phyloP scores from a whole-genome alignment of 2,888 invertebrate genomes.

The Balanococcus diminutus region DNA sequence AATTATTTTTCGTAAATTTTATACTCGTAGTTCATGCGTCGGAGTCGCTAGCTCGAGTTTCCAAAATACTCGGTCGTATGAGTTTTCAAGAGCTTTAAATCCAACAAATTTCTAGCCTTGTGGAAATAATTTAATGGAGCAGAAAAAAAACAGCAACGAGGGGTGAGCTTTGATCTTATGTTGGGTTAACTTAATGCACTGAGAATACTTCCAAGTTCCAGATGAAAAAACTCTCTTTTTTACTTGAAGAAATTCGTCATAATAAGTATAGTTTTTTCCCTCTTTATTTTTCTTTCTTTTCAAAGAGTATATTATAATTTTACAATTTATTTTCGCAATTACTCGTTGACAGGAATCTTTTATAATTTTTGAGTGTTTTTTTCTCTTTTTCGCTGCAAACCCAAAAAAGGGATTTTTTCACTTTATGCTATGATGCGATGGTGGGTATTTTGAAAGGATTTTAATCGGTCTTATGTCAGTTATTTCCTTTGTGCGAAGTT shows the following conservation, averaged over 20 bases:
- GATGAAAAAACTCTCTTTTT: background rate
- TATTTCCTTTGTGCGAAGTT: background rate
- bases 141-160: background rate
- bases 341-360: background rate
- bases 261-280: background rate
- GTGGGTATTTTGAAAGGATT: background rate
- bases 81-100: background rate
- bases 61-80: background rate
- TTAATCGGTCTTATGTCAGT: conserved; percentile 8
- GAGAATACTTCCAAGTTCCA: background rate
- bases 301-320: background rate
- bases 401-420: background rate
- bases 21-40: background rate
- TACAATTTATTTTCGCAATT: background rate
- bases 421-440: background rate
- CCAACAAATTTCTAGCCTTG: background rate
- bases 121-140: conserved; percentile 4
- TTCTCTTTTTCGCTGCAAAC: background rate
- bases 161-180: background rate
- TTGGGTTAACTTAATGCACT: background rate
- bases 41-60: no score
- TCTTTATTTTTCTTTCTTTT: background rate
- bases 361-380: background rate
- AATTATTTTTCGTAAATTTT: conserved; percentile 13
- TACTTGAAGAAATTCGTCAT: conserved; percentile 3